Percentiles rank a stretch among this genome's conserved stretches.
These are phyloP conservation scores for Pinna nobilis DNA, from an alignment of 1,140 invertebrate species.

Conservation along the genomic window DNA sequence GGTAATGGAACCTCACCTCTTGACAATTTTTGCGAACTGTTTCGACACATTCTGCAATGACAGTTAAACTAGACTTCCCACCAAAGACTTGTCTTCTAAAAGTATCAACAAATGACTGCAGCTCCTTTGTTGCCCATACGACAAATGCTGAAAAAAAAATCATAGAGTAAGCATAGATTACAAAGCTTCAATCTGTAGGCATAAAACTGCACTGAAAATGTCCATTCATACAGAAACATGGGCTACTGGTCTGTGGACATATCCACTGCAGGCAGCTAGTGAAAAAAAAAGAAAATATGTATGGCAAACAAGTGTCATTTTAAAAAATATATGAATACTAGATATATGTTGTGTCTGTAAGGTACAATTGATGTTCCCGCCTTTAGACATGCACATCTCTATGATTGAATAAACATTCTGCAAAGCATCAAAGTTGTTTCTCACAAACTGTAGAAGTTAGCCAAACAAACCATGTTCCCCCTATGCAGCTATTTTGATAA, in stretches of 20 bases:
- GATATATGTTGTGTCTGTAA: too few relatives aligned
- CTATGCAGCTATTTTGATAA: too few relatives aligned
- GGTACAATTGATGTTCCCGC: too few relatives aligned
- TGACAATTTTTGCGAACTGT: slow-evolving; percentile 85
- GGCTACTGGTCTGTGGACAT: background rate
- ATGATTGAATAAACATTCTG: too few relatives aligned
- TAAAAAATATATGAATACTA: too few relatives aligned
- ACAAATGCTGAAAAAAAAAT: slow-evolving; percentile 83
- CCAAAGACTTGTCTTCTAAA: slow-evolving; percentile 93
- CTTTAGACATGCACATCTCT: too few relatives aligned
- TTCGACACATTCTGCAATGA: slow-evolving; percentile 90
- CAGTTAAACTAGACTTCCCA: slow-evolving; percentile 88
- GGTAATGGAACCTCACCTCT: slow-evolving; percentile 77
- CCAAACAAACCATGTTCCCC: too few relatives aligned
- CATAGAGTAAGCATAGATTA: too few relatives aligned
- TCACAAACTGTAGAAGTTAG: too few relatives aligned
- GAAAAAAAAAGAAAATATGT: background rate
- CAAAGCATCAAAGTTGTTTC: too few relatives aligned
- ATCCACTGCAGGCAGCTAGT: background rate
- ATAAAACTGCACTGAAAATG: background rate
- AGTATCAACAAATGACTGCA: slow-evolving; percentile 87
- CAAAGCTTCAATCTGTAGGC: too few relatives aligned
- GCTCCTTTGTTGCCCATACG: slow-evolving; percentile 92
- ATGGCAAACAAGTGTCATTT: too few relatives aligned
- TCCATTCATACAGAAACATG: background rate